phyloP scores from a whole-genome alignment of 2,888 invertebrate species.

The Polyommatus iphigenia region DNA sequence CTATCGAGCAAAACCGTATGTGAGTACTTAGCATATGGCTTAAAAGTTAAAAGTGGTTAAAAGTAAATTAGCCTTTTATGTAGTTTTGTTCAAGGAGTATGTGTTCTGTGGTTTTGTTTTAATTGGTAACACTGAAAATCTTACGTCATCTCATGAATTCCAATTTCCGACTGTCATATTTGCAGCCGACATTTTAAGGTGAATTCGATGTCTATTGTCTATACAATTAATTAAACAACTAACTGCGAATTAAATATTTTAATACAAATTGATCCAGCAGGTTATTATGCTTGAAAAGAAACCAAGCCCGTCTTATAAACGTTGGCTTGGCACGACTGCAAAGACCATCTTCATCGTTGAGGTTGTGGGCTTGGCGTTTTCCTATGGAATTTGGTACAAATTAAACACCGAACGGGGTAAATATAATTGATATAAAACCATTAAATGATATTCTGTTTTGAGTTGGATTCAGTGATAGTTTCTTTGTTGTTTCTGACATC shows the following conservation, averaged over 20 bases:
- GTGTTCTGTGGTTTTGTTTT: not conserved
- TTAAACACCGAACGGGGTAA: conserved; percentile 86
- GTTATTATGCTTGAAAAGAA: conserved; percentile 84
- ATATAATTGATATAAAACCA: conserved; percentile 20
- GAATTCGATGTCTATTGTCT: not conserved
- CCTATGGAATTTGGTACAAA: conserved; percentile 84
- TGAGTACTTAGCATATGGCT: too few species aligned
- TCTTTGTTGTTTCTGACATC: not conserved
- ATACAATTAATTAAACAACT: not conserved
- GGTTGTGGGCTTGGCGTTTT: conserved; percentile 77
- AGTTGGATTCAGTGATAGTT: not conserved
- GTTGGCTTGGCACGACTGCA: conserved; percentile 75
- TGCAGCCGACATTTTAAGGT: conserved; percentile 18
- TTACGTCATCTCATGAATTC: conserved; percentile 7
- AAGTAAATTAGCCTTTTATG: not conserved
- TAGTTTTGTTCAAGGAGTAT: too few species aligned
- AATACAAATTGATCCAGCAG: not conserved
- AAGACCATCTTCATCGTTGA: conserved; percentile 81
- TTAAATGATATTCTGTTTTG: too few species aligned
- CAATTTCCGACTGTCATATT: not conserved
- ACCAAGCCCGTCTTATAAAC: conserved; percentile 78
- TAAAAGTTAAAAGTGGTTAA: not conserved
- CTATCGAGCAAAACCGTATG: too few species aligned
- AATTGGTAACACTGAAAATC: conserved; percentile 12
- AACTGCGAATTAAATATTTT: not conserved